Percentiles rank a stretch among this genome's conserved stretches.
Conservation (phyloP, 2,797 vertebrate species). For the Ataeniobius toweri region DNA sequence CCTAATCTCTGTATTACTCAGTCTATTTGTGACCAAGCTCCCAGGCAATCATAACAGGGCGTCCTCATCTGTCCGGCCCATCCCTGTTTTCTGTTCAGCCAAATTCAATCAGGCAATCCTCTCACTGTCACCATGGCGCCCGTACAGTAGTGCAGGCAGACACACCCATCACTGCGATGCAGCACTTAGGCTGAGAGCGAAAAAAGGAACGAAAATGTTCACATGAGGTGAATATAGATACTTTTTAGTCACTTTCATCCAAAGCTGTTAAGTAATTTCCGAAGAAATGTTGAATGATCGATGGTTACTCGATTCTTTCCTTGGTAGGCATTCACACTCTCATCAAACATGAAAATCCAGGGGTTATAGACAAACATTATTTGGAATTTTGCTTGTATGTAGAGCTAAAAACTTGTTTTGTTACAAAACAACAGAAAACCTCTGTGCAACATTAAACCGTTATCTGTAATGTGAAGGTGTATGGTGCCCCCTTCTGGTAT, state of each 20-base stretch:
- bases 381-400: neutral
- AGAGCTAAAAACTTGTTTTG: neutral
- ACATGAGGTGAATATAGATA: neutral
- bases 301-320: neutral
- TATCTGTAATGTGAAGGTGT: slow-evolving; percentile 2
- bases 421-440: neutral
- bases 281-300: neutral
- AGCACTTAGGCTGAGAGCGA: slow-evolving; percentile 16
- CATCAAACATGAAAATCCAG: slow-evolving; percentile 2
- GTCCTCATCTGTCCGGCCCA: slow-evolving; percentile 66
- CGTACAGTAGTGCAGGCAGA: slow-evolving; percentile 51
- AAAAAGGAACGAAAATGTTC: neutral
- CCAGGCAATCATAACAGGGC: slow-evolving; percentile 47
- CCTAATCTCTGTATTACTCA: slow-evolving; percentile 3
- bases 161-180: slow-evolving; percentile 41
- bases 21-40: slow-evolving; percentile 14
- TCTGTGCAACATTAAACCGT: neutral
- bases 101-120: slow-evolving; percentile 73
- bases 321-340: neutral
- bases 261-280: neutral
- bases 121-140: slow-evolving; percentile 67
- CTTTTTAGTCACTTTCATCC: neutral
- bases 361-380: neutral
- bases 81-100: slow-evolving; percentile 62
- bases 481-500: slow-evolving; percentile 58